A percentile compares a stretch with the other conserved stretches of the same genome.
Conservation (phyloP, 2,113 vertebrate genomes). For the Corythornis vintsioides region DNA sequence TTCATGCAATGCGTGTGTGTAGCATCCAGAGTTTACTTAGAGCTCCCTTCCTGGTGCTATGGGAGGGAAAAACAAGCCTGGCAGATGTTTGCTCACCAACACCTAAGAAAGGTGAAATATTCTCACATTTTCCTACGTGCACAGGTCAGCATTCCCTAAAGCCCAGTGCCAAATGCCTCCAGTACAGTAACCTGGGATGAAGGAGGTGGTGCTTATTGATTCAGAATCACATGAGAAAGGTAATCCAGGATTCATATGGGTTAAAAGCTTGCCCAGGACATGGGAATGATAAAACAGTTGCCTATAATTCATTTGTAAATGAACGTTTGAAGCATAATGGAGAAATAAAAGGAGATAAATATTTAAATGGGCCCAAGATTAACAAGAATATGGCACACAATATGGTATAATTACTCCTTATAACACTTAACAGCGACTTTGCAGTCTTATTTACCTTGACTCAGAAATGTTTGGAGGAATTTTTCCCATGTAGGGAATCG, state of each 20-base stretch:
- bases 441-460: conserved; percentile 89
- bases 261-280: not conserved
- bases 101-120: not conserved
- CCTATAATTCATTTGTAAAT: conserved; percentile 42
- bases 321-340: conserved; percentile 34
- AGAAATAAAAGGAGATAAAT: conserved; percentile 40
- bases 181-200: not conserved
- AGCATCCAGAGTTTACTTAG: not conserved
- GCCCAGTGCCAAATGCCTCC: not conserved
- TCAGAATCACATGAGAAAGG: not conserved
- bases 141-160: not conserved
- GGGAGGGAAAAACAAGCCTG: not conserved
- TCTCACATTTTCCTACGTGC: not conserved
- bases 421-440: conserved; percentile 68
- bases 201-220: not conserved
- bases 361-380: conserved; percentile 52
- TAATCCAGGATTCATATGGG: not conserved
- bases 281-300: not conserved
- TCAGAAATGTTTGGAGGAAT: conserved; percentile 89
- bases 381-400: conserved; percentile 66
- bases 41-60: not conserved
- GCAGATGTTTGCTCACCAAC: not conserved
- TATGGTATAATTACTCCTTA: conserved; percentile 58
- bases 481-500: conserved; percentile 87
- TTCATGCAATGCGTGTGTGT: too few species aligned